phyloP scores from a whole-genome alignment of 2,113 vertebrate species.

The Irena cyanogastra region DNA sequence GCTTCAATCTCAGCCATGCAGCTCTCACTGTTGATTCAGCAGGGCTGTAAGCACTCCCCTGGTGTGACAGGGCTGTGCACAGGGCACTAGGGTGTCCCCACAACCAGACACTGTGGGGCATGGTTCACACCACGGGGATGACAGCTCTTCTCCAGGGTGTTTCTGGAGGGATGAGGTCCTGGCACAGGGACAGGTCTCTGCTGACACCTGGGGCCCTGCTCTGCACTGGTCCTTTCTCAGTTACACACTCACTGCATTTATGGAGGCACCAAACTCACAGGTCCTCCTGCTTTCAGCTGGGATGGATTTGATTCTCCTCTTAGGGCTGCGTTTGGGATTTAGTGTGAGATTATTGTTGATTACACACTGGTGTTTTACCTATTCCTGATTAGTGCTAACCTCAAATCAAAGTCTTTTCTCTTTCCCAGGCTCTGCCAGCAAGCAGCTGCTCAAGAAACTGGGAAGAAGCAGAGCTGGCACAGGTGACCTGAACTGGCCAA shows the following conservation, averaged over 20 bases:
- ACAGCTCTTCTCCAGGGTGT: accelerated
- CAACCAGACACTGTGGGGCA: neutral
- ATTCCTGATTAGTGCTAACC: neutral
- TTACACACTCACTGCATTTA: neutral
- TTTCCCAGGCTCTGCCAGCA: neutral
- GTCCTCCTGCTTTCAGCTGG: neutral
- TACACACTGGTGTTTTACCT: accelerated
- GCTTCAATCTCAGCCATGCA: neutral
- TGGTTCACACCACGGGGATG: neutral
- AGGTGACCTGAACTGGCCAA: neutral
- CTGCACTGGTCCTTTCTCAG: neutral
- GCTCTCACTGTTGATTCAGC: neutral
- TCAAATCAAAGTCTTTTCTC: neutral
- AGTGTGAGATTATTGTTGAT: neutral
- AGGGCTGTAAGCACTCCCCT: neutral
- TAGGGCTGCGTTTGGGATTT: neutral
- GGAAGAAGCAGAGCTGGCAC: neutral
- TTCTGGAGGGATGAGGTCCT: neutral
- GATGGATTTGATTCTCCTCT: neutral
- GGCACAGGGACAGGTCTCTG: neutral
- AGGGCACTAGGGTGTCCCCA: neutral
- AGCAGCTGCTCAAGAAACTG: neutral
- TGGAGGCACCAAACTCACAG: neutral
- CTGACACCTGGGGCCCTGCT: neutral
- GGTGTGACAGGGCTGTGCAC: neutral